A percentile compares a stretch with the other conserved stretches of the same genome.
These are phyloP conservation scores for Diachasmimorpha longicaudata DNA, from an alignment of 1,140 invertebrate genomes.

Conservation along the genomic window DNA sequence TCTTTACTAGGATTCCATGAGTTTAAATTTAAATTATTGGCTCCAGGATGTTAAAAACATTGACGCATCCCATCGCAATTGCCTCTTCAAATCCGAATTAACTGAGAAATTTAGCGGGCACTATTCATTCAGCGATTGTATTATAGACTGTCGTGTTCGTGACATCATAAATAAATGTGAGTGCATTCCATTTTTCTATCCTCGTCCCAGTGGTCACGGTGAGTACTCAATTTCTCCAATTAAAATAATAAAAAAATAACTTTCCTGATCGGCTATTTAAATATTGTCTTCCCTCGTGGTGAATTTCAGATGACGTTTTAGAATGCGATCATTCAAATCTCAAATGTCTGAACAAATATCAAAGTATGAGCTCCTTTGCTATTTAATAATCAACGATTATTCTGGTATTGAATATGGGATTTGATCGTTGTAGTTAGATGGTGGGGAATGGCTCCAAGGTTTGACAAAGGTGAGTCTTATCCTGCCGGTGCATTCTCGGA, in stretches of 20 bases:
- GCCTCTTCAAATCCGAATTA: not conserved
- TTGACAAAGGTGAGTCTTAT: not conserved
- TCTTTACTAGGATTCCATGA: too few species aligned
- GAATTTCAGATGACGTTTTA: not conserved
- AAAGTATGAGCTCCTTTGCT: not conserved
- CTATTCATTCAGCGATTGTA: conserved; percentile 51
- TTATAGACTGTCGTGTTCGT: conserved; percentile 60
- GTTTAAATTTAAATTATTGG: not conserved
- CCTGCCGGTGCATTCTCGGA: not conserved
- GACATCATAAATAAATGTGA: conserved; percentile 60
- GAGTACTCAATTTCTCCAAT: not conserved
- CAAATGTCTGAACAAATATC: not conserved
- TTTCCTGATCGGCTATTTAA: too few species aligned
- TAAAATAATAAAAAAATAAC: too few species aligned
- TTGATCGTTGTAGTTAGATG: not conserved
- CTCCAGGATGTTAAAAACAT: not conserved
- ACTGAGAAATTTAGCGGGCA: conserved; percentile 17
- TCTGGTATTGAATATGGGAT: too few species aligned
- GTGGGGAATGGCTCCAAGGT: not conserved
- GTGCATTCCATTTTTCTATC: conserved; percentile 60
- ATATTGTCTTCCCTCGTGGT: not conserved
- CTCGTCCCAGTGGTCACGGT: not conserved
- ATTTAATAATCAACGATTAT: too few species aligned
- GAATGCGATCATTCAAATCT: not conserved
- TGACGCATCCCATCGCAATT: not conserved